Base-by-base conservation (phyloP, 2,888 invertebrate species). In the Hemaris fuciformis region DNA sequence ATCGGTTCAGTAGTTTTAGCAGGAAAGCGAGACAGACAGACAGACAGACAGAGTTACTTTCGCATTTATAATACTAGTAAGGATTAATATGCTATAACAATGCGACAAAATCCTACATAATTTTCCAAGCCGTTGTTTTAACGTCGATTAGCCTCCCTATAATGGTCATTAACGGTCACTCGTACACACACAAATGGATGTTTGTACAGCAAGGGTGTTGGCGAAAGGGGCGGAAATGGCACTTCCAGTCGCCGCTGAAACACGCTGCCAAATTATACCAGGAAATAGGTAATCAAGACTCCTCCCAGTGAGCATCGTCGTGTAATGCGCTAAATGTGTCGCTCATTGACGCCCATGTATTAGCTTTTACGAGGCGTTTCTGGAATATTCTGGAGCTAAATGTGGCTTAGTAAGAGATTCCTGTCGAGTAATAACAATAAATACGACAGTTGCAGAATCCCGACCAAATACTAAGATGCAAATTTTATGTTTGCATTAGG, bases 261-360 rank as follows among this genome's bases (percentile, higher is more conserved):
- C 66, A 64, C 63, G 27, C 59, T 10, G 57, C 62, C 62, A 48
- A 64, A 62, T 62, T 64, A 66, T 56, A 45, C 48, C 62, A 67
- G 69, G 71, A 69, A 66, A 69, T 69, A 68, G 64, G 66, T 68
- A 67, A 68, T 69, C 68, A 68, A 61, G 31, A 22, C 31, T 45
- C 31, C 22, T 61, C n/a, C n/a, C n/a, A 38, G 41, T 42, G 20
- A 31, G 45, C 31, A 34, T n/a, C 31, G 43, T 13, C 43, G 7
- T 34, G 57, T 43, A 57, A 43, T 45, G 57, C 57, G 57, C 43
- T 48, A 25, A 48, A 38, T 25, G 18, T 60, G 60, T 48, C 53
- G 13, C 27, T 18, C 13, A 38, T 60, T 23, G 46, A 31, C 15
- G 8, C 10, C 45, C 25, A 41, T 43, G 41, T 25, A 43, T 42